Evolutionary conservation across 2,888 invertebrate genomes (phyloP), one percentile per base, ranked within the genome.

Genomic region (Fabriciana adippe): DNA sequence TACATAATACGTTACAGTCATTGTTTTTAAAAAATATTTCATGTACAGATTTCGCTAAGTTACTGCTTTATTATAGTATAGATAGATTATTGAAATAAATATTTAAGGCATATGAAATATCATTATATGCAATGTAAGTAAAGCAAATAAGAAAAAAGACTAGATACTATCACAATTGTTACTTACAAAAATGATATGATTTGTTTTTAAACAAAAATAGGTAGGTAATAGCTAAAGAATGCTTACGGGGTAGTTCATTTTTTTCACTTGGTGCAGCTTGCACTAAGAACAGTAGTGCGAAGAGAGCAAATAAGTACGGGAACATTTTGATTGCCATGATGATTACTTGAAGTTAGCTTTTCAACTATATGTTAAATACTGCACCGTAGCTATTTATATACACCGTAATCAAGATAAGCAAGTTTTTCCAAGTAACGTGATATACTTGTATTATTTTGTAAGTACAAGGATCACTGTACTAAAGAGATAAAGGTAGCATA

Each of bases 241-340:
- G 41, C 60, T 47, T 55, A 61, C 55, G 56, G 5, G 61, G 48
- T 53, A 18, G 15, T 21, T 67, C 51, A 45, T 45, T 51, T 51
- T 62, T 50, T 14, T 67, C 62, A 35, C 55, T 50, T 26, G 41
- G n/a, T 5, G 61, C 67, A 16, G 51, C 55, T 13, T 67, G 62
- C 15, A 51, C 56, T 41, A 62, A 31, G 16, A 67, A 3, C 14
- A 67, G 21, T 6, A 50, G 21, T 16, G 56, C 62, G n/a, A 62
- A 16, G 18, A 56, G n/a, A 26, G 62, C 56, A 4, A 67, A 15
- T 13, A 56, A 3, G 26, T 51, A 21, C 26, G 47, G 15, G 0
- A 55, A 51, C 11, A 55, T 26, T 51, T 61, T 66, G 13, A 35
- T 61, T 8, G 35, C 35, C 67, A 67, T 67, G 31, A 18, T 67